phyloP scores from a whole-genome alignment of 1,140 invertebrate species.

The Acromyrmex charruanus region DNA sequence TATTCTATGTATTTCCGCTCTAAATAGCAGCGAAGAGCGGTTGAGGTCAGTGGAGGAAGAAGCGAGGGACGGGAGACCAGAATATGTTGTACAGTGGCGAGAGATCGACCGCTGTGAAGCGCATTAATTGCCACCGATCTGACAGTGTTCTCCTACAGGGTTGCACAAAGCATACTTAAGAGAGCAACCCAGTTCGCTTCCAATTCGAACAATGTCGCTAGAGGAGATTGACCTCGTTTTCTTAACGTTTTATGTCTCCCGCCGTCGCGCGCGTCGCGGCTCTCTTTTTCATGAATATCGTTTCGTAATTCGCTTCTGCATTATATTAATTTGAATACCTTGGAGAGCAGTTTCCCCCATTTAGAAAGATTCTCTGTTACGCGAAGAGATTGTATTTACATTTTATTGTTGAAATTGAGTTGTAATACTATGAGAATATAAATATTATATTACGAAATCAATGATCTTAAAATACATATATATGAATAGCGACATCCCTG shows the following conservation, averaged over 20 bases:
- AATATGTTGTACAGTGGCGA: slow-evolving; percentile 57
- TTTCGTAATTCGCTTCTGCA: neutral
- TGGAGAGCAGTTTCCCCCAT: neutral
- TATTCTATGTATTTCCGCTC: slow-evolving; percentile 69
- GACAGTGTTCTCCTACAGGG: slow-evolving; percentile 51
- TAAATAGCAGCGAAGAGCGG: slow-evolving; percentile 58
- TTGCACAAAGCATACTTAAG: slow-evolving; percentile 59
- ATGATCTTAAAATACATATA: neutral
- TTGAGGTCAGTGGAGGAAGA: neutral
- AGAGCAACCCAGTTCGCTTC: slow-evolving; percentile 49
- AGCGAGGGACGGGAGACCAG: slow-evolving; percentile 45
- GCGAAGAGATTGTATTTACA: neutral
- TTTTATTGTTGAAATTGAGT: slow-evolving; percentile 33
- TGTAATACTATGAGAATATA: neutral
- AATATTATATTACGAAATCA: too few species aligned
- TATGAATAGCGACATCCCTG: neutral
- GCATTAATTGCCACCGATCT: slow-evolving; percentile 73
- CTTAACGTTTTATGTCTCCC: slow-evolving; percentile 15
- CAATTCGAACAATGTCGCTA: slow-evolving; percentile 50
- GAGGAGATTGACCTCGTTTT: slow-evolving; percentile 33
- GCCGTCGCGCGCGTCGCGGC: neutral
- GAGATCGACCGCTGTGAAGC: slow-evolving; percentile 73
- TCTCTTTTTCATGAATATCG: slow-evolving; percentile 22
- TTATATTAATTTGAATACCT: slow-evolving; percentile 46
- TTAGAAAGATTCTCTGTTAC: slow-evolving; percentile 12